A percentile compares a stretch with the other conserved stretches of the same genome.
Conservation (phyloP, 2,797 vertebrate species). For the Acipenser oxyrinchus region DNA sequence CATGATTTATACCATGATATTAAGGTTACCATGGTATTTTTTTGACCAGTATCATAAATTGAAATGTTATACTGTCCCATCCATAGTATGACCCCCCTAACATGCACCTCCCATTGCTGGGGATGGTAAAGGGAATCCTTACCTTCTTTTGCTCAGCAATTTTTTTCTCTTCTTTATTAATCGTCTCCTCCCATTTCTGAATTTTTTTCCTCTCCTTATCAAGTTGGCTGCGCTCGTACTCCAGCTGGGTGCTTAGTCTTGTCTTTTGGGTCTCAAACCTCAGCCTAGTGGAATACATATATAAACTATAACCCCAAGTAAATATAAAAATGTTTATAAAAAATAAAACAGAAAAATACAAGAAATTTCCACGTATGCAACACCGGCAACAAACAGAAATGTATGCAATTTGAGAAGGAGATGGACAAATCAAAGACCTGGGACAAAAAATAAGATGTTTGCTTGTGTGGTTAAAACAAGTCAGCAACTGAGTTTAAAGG, state of each 20-base stretch:
- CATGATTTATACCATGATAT: too few species aligned
- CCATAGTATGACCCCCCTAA: too few species aligned
- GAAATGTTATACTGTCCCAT: too few species aligned
- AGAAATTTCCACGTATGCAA: neutral
- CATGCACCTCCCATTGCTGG: too few species aligned
- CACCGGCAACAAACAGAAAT: neutral
- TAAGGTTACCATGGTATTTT: too few species aligned
- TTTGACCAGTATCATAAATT: too few species aligned
- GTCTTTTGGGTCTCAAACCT: conserved; percentile 82
- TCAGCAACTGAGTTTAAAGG: too few species aligned
- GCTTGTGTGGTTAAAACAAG: too few species aligned
- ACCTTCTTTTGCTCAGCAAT: conserved; percentile 61
- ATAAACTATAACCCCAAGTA: neutral
- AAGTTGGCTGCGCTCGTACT: conserved; percentile 67
- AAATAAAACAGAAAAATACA: neutral
- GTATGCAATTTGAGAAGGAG: too few species aligned
- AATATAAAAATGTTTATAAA: neutral
- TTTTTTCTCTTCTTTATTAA: conserved; percentile 53
- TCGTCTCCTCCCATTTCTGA: conserved; percentile 45
- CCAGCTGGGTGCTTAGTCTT: conserved; percentile 64
- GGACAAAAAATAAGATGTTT: too few species aligned
- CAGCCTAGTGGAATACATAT: conserved; percentile 50
- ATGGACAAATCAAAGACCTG: too few species aligned
- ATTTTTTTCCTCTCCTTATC: conserved; percentile 56
- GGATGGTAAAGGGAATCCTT: conserved; percentile 13